A percentile compares a stretch with the other conserved stretches of the same genome.
Conservation (phyloP, 2,888 invertebrate genomes). For the Cheilosia scutellata region DNA sequence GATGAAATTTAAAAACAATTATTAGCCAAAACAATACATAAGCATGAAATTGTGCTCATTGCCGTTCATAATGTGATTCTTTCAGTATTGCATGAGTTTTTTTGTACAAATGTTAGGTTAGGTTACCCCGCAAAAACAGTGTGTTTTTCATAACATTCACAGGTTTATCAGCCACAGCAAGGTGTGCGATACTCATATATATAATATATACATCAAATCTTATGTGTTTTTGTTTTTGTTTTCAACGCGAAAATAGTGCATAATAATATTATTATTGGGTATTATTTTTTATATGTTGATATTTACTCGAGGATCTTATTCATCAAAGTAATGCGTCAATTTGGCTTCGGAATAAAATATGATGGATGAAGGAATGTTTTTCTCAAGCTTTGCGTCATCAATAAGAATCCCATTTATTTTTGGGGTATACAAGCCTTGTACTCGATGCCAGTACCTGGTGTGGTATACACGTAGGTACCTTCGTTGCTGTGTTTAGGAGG, state of each 20-base stretch:
- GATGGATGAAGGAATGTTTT: background rate
- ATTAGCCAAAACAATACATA: background rate
- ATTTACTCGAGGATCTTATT: background rate
- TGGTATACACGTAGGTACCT: no score
- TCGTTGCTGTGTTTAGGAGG: no score
- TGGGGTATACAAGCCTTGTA: background rate
- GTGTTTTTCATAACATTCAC: constrained; percentile 2
- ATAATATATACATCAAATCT: background rate
- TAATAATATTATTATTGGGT: background rate
- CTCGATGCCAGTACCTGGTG: no score
- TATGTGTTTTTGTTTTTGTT: background rate
- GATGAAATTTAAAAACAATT: background rate
- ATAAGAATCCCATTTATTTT: background rate
- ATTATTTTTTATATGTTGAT: background rate
- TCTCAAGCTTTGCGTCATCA: background rate
- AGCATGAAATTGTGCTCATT: background rate
- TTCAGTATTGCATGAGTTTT: background rate
- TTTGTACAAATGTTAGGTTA: constrained; percentile 5
- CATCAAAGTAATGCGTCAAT: no score
- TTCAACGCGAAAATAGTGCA: background rate
- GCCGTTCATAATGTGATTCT: background rate
- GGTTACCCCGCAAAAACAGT: background rate
- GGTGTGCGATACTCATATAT: background rate
- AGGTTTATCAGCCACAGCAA: background rate
- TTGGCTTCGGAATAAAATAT: background rate